Base-by-base conservation (phyloP, 2,888 invertebrate genomes). In the Rhabditoides inermis region DNA sequence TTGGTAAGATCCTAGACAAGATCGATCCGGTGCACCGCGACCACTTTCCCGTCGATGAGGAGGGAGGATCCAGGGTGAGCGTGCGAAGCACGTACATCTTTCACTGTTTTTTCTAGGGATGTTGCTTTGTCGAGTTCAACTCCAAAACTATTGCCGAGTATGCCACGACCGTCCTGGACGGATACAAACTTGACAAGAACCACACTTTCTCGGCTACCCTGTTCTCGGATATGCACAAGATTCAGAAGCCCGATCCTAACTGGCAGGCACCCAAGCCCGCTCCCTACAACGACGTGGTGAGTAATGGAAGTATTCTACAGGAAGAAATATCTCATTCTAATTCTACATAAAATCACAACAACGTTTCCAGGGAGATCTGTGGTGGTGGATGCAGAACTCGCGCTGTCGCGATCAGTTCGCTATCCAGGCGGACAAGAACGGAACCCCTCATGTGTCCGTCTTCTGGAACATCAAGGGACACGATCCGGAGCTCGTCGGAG, bases 401-500 rank as follows among this genome's bases (percentile, higher is more conserved):
- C 92, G 95, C 80, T 88, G 91, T 49, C 89, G 87, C 72, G 98
- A 98, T 81, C 94, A 95, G 78, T 98, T 87, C 79, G 85, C 88
- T 72, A 86, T 92, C 18, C 87, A 90, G 23, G 85, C 85, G 48
- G 89, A 90, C 45, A 87, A 85, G 28, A 84, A 84, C 5, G 68
- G 57, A n/a, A 27, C 36, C 1, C 63, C 64, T 7, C 54, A 52
- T 25, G 65, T 66, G 25, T 54, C 61, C 7, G 58, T 68, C 18
- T 60, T 53, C 51, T 60, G 58, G 39, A 59, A 65, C 46, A 60
- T 63, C 55, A 65, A 68, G 50, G 65, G 63, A 28, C 62, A 65
- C 40, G 64, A 64, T 23, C 64, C 64, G 20, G 64, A 64, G 37
- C 25, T 64, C 7, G 61, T 56, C 20, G 60, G 57, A 25, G 63